These are phyloP conservation scores for Sprattus sprattus DNA, from an alignment of 2,113 vertebrate species.

Conservation along the genomic window DNA sequence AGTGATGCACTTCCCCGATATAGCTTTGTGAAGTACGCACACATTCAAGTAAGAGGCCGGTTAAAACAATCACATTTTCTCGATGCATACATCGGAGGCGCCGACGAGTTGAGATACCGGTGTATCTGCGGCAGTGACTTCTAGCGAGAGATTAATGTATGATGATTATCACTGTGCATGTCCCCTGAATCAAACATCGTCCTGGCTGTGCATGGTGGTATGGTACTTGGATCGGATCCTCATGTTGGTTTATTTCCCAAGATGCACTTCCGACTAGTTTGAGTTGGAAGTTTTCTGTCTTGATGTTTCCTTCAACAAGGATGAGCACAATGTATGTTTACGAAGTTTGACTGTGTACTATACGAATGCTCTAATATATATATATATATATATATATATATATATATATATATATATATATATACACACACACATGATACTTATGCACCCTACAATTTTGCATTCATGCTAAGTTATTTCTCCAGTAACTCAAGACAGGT, in stretches of 20 bases:
- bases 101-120: conserved; percentile 36
- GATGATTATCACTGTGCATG: conserved; percentile 47
- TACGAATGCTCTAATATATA: too few species aligned
- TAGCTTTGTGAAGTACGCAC: conserved; percentile 66
- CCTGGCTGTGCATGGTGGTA: conserved; percentile 55
- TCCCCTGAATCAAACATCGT: conserved; percentile 49
- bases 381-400: too few species aligned
- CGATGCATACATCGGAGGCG: conserved; percentile 21
- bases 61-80: conserved; percentile 52
- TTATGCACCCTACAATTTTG: too few species aligned
- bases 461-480: too few species aligned
- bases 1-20: conserved; percentile 61
- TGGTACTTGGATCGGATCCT: conserved; percentile 65
- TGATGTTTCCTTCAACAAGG: conserved; percentile 28
- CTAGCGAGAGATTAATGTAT: conserved; percentile 38
- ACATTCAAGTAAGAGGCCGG: conserved; percentile 63
- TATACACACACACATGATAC: too few species aligned
- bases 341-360: too few species aligned
- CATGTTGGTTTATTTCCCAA: conserved; percentile 80
- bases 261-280: conserved; percentile 72
- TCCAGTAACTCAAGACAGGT: too few species aligned
- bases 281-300: conserved; percentile 52
- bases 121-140: conserved; percentile 36
- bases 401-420: too few species aligned
- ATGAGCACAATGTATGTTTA: not conserved